Base-by-base conservation (phyloP, 2,113 vertebrate genomes). In the Tetraodon nigroviridis region DNA sequence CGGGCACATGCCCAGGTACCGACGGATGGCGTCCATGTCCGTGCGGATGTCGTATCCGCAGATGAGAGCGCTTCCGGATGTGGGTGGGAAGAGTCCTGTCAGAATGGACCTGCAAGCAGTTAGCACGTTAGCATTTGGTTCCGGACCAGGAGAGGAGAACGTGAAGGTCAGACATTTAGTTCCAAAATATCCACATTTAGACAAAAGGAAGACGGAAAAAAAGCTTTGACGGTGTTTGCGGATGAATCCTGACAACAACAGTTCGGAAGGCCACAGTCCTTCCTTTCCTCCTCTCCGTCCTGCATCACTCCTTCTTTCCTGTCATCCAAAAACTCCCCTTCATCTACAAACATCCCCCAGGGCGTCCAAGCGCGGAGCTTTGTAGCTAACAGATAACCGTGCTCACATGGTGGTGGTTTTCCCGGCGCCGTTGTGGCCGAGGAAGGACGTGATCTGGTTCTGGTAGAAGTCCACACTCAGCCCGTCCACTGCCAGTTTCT, bases 341-440 rank as follows among this genome's bases (percentile, higher is more conserved):
- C 48, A 55, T 64, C 58, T 13, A 52, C 61, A 37, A 56, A 58
- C n/a, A 21, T 72, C 71, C 67, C 63, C 61, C 52, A 13, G 57
- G 54, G 58, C 66, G 46, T 40, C 52, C 42, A 67, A 76, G 73
- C 73, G 24, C 24, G 32, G 66, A 73, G 40, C 78, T 65, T 66
- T 76, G 63, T 49, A 62, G 57, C 40, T n/a, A 5, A 22, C 45
- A 48, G 40, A 58, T 54, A 58, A 55, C 2, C 19, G 15, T 5
- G 67, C 94, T 94, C 91, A 97, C 97, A 99, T 98, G 16, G 96
- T 99, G 51, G 97, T 99, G 1, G 97, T 99, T 88, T 99, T 99
- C 13, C 97, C 97, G 0, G 97, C 97, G 82, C 97, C 97, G 6
- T 99, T 99, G 82, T 99, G 97, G 55, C 97, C 97, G n/a, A 99